phyloP scores from a whole-genome alignment of 2,888 invertebrate species.

The Pocota personata region DNA sequence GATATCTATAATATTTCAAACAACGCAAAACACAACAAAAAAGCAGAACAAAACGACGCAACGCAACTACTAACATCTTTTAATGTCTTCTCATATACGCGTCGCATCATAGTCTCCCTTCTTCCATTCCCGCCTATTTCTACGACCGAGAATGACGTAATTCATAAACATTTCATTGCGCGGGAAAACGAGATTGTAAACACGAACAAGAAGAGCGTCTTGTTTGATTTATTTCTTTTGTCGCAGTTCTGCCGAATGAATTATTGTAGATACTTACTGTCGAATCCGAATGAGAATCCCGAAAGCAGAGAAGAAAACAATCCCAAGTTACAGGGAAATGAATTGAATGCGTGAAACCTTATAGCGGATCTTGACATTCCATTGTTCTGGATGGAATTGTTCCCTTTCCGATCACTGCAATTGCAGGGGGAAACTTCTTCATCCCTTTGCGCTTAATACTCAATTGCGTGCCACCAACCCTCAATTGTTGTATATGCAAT shows the following conservation, averaged over 20 bases:
- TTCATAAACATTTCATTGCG: slow-evolving; percentile 63
- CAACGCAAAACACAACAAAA: slow-evolving; percentile 24
- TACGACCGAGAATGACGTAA: slow-evolving; percentile 52
- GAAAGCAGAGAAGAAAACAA: background rate
- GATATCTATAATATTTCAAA: slow-evolving; percentile 16
- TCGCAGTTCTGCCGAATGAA: slow-evolving; percentile 8
- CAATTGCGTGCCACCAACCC: slow-evolving; percentile 21
- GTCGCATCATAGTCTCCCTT: background rate
- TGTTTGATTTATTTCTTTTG: slow-evolving; percentile 42
- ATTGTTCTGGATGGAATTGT: slow-evolving; percentile 18
- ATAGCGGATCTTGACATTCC: slow-evolving; percentile 29
- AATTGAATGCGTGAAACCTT: slow-evolving; percentile 41
- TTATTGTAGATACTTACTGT: background rate
- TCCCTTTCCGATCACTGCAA: slow-evolving; percentile 11
- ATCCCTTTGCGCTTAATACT: background rate
- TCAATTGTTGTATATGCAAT: background rate
- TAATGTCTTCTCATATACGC: slow-evolving; percentile 13
- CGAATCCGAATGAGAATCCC: background rate
- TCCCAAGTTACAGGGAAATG: background rate
- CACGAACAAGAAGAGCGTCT: slow-evolving; percentile 27
- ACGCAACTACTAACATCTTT: background rate
- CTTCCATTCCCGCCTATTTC: background rate
- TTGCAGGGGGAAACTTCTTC: background rate
- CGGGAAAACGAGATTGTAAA: slow-evolving; percentile 69
- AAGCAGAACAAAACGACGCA: background rate